Base-by-base conservation (phyloP, 2,113 vertebrate genomes). In the Mesoclemmys tuberculata region DNA sequence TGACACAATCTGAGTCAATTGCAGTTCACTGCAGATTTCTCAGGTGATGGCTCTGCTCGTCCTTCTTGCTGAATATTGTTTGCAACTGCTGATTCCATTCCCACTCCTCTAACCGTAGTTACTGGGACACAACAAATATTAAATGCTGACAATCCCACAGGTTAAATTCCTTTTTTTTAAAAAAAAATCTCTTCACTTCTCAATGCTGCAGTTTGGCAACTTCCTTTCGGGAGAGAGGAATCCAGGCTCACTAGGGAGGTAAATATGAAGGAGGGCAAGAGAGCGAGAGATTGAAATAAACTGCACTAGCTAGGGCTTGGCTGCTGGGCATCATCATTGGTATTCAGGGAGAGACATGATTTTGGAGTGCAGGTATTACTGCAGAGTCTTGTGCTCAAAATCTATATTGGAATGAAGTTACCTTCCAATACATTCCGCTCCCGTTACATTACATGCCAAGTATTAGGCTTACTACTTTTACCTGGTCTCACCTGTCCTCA, bases 111-210 rank as follows among this genome's bases (percentile, higher is more conserved):
- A 16, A 78, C 87, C 51, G 27, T 24, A 85, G 84, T 71, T 44
- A 35, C 41, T 1, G 5, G 14, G 21, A 35, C n/a, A 46, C 29
- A 64, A 51, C 4, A 0, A 2, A 75, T 80, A 51, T 8, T 29
- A 75, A 80, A 86, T 4, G 26, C 1, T 3, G 11, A 22, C 85
- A 83, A 88, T 49, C 2, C 5, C 35, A 4, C 13, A 86, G 16
- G 55, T 48, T 52, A 75, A 41, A 41, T 44, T 74, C 38, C 12
- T 74, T 74, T 64, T n/a, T 2, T 46, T 46, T 46, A 46, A n/a
- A n/a, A n/a, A 64, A 58, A 58, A 58, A 64, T n/a, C 71, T 74
- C 71, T 41, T 74, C 38, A 26, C 71, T 9, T 16, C 10, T 46
- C 0, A 1, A 19, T 13, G 5, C 41, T 38, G 46, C 11, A 52